Evolutionary conservation across 2,113 vertebrate genomes (phyloP), one percentile per base, ranked within the genome.

Genomic region (Potamarius usumacintae): DNA sequence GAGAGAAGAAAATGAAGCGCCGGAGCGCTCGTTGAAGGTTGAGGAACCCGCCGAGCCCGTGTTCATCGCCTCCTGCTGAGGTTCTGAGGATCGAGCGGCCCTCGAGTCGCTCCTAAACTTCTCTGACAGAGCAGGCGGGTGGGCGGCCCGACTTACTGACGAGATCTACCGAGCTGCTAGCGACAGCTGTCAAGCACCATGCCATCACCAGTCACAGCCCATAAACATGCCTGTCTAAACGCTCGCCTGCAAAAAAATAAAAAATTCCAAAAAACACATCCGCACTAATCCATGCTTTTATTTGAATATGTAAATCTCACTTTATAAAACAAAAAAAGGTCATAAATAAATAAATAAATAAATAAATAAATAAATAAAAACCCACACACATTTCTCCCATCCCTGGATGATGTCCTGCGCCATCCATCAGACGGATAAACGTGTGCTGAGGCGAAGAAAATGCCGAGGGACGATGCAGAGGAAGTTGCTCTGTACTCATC

Each of bases 141-240:
- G 77, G 88, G 88, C 82, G 81, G 71, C 34, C 27, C 52, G 55
- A 83, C 85, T 91, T 91, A 86, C 89, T 89, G 87, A 90, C 86
- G 87, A 79, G 89, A 74, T 85, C 53, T 87, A 79, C 89, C 15
- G 65, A 89, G 88, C 88, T 91, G 89, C 78, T 83, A 89, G 89
- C 88, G 91, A 90, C 92, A 92, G 92, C 88, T 92, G 92, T 91
- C 88, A 91, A 87, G 90, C 89, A 89, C 60, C 77, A 34, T 82
- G 90, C 88, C 87, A 86, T 90, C 90, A 86, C 74, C 84, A 89
- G 90, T 86, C 83, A 90, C 87, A 87, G 87, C 89, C 86, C 83
- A 86, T 90, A 90, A 89, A 91, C 88, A 89, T 89, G 78, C 85
- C 90, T 74, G 86, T 90, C 88, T 90, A 88, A 90, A 92, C 83